A percentile compares a stretch with the other conserved stretches of the same genome.
phyloP scores from a whole-genome alignment of 2,888 invertebrate species.

The Prenolepis imparis region DNA sequence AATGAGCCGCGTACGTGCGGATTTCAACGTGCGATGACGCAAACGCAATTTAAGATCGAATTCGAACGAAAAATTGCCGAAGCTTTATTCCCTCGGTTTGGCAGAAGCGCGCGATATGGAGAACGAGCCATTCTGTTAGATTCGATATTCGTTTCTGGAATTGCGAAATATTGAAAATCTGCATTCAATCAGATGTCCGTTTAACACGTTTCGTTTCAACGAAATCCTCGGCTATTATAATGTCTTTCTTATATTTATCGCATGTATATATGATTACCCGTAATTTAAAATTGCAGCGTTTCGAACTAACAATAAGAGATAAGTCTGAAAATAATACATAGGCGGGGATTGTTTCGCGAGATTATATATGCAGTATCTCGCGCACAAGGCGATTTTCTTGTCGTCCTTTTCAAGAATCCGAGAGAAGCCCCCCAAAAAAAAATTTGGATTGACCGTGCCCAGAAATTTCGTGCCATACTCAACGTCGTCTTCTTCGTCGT shows the following conservation, averaged over 20 bases:
- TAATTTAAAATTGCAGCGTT: neutral
- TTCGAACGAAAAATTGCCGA: slow-evolving; percentile 35
- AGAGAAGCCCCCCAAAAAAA: neutral
- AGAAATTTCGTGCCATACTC: slow-evolving; percentile 18
- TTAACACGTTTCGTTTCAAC: neutral
- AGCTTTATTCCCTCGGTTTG: slow-evolving; percentile 8
- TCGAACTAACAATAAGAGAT: neutral
- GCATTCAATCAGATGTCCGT: no score
- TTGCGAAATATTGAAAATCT: neutral
- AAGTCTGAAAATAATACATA: neutral
- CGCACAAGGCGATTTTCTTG: slow-evolving; percentile 5
- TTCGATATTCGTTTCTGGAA: neutral
- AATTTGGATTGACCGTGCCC: slow-evolving; percentile 27
- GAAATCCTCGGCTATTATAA: neutral
- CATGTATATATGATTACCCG: neutral
- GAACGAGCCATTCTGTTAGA: neutral
- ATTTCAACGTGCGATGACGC: slow-evolving; percentile 46
- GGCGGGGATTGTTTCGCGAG: neutral
- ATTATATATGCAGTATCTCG: neutral
- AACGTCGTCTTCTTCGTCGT: slow-evolving; percentile 42
- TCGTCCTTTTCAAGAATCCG: slow-evolving; percentile 8
- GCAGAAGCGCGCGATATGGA: neutral
- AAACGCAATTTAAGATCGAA: slow-evolving; percentile 44
- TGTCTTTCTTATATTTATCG: neutral
- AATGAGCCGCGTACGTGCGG: slow-evolving; percentile 46